Conservation (phyloP, 2,113 vertebrate genomes). For the Myiopsitta monachus region DNA sequence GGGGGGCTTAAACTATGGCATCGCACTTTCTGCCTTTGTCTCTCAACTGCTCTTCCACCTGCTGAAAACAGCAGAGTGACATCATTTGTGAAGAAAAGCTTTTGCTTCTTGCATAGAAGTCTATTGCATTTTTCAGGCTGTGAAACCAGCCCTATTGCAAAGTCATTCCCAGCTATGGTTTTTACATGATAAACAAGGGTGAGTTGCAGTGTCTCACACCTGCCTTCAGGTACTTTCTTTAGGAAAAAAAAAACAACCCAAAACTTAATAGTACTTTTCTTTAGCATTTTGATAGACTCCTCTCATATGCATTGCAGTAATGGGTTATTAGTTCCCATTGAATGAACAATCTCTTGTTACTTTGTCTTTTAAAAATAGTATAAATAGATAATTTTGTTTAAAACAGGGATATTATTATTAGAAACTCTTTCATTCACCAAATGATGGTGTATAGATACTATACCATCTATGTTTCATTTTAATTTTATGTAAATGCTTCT, state of each 20-base stretch:
- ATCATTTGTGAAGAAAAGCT: not conserved
- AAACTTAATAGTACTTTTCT: not conserved
- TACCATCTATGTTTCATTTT: not conserved
- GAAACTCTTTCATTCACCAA: not conserved
- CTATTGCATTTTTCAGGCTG: not conserved
- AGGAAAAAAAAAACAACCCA: not conserved
- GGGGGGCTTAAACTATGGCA: too few species aligned
- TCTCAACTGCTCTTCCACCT: not conserved
- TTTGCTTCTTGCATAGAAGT: not conserved
- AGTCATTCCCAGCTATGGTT: not conserved
- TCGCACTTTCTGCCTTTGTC: not conserved
- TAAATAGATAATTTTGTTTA: not conserved
- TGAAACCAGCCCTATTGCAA: not conserved
- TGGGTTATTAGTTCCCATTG: not conserved
- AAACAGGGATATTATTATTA: not conserved
- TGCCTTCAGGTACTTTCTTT: not conserved
- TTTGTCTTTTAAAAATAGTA: not conserved
- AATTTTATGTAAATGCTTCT: not conserved
- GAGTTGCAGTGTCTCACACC: not conserved
- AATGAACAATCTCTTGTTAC: not conserved
- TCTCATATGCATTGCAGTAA: not conserved
- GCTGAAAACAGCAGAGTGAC: not conserved
- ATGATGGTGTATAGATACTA: not conserved
- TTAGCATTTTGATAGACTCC: not conserved
- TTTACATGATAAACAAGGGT: not conserved